Percentiles rank a stretch among this genome's conserved stretches.
phyloP scores from a whole-genome alignment of 2,113 vertebrate species.

The Cavia aperea region DNA sequence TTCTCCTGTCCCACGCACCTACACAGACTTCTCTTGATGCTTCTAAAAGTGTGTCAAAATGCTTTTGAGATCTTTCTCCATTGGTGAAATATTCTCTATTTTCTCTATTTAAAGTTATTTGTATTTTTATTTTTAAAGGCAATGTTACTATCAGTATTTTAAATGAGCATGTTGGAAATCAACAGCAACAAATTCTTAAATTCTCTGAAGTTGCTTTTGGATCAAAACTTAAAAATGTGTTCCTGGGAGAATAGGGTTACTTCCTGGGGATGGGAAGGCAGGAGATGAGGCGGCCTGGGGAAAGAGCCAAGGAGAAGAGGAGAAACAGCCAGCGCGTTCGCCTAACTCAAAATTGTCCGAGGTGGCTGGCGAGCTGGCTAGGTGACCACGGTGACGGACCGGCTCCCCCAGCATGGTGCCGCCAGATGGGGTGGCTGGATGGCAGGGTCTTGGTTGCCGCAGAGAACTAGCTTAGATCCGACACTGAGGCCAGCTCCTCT shows the following conservation, averaged over 20 bases:
- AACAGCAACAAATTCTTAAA: not conserved
- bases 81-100: not conserved
- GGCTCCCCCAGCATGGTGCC: not conserved
- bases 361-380: constrained; percentile 59
- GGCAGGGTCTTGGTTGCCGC: not conserved
- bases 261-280: not conserved
- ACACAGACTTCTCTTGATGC: not conserved
- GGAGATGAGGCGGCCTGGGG: not conserved
- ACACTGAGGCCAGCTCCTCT: not conserved
- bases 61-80: not conserved
- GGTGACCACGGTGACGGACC: constrained; percentile 38
- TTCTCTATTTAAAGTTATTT: not conserved
- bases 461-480: not conserved
- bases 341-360: constrained; percentile 70
- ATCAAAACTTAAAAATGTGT: not conserved
- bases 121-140: constrained; percentile 1
- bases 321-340: constrained; percentile 28
- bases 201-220: not conserved
- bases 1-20: not conserved
- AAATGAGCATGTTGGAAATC: not conserved
- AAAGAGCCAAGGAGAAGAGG: not conserved
- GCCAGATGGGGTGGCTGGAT: not conserved
- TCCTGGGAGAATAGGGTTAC: not conserved
- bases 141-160: not conserved
- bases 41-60: not conserved